Percentiles rank a stretch among this genome's conserved stretches.
Conservation (phyloP, 1,140 invertebrate species). For the Drosophila nigromelanica region DNA sequence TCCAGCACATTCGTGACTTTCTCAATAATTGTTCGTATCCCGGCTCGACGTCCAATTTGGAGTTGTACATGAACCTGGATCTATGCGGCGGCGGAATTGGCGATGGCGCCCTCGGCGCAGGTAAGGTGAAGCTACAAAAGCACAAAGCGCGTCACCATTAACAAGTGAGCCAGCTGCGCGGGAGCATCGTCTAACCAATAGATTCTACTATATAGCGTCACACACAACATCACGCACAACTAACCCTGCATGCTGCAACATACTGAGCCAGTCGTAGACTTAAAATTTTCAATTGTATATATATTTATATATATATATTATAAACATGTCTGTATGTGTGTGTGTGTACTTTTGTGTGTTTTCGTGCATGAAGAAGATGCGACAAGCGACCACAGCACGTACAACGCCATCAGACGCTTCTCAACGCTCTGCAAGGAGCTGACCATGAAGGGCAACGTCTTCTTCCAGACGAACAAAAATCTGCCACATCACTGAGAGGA, state of each 20-base stretch:
- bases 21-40: slow-evolving; percentile 85
- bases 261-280: slow-evolving; percentile 3
- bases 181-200: slow-evolving; percentile 33
- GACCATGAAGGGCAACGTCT: slow-evolving; percentile 74
- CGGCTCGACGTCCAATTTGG: slow-evolving; percentile 72
- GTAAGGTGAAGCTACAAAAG: slow-evolving; percentile 56
- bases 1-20: slow-evolving; percentile 95
- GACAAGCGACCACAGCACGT: slow-evolving; percentile 48
- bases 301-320: slow-evolving; percentile 22
- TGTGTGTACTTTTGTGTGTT: slow-evolving; percentile 46
- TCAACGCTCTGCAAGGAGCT: slow-evolving; percentile 83
- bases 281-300: slow-evolving; percentile 6
- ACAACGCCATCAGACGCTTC: slow-evolving; percentile 75
- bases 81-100: slow-evolving; percentile 34
- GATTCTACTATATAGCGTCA: slow-evolving; percentile 7
- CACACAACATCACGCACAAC: slow-evolving; percentile 18
- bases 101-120: slow-evolving; percentile 46
- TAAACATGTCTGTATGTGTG: slow-evolving; percentile 20
- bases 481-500: slow-evolving; percentile 62
- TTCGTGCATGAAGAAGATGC: slow-evolving; percentile 53
- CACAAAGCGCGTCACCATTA: slow-evolving; percentile 70
- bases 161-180: slow-evolving; percentile 39
- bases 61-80: slow-evolving; percentile 71
- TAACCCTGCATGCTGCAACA: slow-evolving; percentile 48
- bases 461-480: slow-evolving; percentile 80